A percentile compares a stretch with the other conserved stretches of the same genome.
Evolutionary conservation across 1,140 invertebrate genomes (phyloP).

Genomic region (Drosophila trapezifrons): DNA sequence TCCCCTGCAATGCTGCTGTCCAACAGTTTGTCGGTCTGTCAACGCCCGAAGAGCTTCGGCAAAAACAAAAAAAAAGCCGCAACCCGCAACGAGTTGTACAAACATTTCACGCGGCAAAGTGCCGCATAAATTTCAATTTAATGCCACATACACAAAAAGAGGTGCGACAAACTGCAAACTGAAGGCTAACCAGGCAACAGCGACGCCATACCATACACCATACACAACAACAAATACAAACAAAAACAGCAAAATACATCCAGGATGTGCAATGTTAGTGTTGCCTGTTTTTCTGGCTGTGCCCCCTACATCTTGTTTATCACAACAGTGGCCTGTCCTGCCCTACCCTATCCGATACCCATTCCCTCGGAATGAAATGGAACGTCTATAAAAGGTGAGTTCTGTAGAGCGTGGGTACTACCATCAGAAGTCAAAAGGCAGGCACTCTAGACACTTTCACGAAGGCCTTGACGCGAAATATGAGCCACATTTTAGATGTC

Average conservation of each 20-base stretch:
- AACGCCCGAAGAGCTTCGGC: conserved; percentile 62
- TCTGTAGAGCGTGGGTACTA: conserved; percentile 29
- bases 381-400: conserved; percentile 60
- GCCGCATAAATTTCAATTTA: conserved; percentile 83
- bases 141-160: conserved; percentile 69
- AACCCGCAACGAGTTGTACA: conserved; percentile 80
- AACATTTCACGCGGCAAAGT: conserved; percentile 82
- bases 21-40: conserved; percentile 80
- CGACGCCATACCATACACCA: too few relatives aligned
- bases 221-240: conserved; percentile 56
- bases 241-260: conserved; percentile 44
- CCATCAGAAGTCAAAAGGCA: conserved; percentile 24
- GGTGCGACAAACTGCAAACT: conserved; percentile 59
- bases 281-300: conserved; percentile 49
- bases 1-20: conserved; percentile 66
- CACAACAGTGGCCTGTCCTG: conserved; percentile 30
- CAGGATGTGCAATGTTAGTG: conserved; percentile 72
- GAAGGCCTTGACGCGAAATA: conserved; percentile 54
- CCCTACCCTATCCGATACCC: conserved; percentile 1
- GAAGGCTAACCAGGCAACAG: conserved; percentile 29
- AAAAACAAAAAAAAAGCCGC: conserved; percentile 51
- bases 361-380: conserved; percentile 57
- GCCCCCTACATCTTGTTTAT: conserved; percentile 57
- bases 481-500: conserved; percentile 61
- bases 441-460: conserved; percentile 32